Base-by-base conservation (phyloP, 2,797 vertebrate species). In the Podarcis siculus region DNA sequence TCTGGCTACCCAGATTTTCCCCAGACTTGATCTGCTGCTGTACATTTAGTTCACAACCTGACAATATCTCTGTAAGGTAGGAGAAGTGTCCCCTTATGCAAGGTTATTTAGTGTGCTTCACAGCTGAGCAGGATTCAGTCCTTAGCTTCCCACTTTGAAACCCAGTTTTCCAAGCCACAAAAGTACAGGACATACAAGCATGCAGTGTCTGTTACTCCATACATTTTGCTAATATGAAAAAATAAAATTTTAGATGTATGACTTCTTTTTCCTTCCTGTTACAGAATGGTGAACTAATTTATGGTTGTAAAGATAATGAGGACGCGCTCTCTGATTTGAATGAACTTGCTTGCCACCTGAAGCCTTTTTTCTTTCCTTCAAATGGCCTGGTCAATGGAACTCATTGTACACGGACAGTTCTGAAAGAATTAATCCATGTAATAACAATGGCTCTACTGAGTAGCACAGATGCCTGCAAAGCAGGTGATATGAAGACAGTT, bases 211-310 rank as follows among this genome's bases (percentile, higher is more conserved):
- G 42, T 49, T 30, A n/a, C 23, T 25, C 30, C n/a, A 13, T 61
- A 17, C 35, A 5, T 12, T 9, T 5, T 72, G 58, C 5, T 64
- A 73, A 79, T 42, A 45, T 23, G 35, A 61, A 79, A 71, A 73
- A 0, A 1, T 87, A 42, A 19, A 66, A 72, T 55, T 13, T 42
- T 73, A 73, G 12, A 79, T 8, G 5, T 32, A 32, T 55, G 64
- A 37, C 84, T 37, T 79, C 1, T 58, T 12, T 75, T 81, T 90
- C 37, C 86, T 45, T 27, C 82, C 25, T 0, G 61, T 90, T 91
- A 83, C 93, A 99, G 99, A 99, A 98, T 0, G 99, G 99, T 35
- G 98, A 99, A 93, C 97, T 98, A 94, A 98, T 99, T 79, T 99
- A 98, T 91, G 98, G 98, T 94, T 98, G 98, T 89, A 97, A 97